Base-by-base conservation (phyloP, 2,797 vertebrate genomes). In the Tapirus indicus region DNA sequence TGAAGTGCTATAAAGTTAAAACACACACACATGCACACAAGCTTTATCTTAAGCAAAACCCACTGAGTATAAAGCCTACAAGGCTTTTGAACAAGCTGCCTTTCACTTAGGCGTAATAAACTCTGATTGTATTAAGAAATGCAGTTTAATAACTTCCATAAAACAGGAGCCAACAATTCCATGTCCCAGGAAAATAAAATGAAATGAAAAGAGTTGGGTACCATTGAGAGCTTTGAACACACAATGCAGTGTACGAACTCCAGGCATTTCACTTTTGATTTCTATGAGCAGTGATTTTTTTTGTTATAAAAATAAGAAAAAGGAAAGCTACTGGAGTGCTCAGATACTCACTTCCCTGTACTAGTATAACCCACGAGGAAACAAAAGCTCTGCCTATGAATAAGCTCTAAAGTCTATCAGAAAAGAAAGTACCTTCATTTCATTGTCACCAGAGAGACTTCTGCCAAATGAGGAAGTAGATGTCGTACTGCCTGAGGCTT, bases 61-160 rank as follows among this genome's bases (percentile, higher is more conserved):
- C 35, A 93, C 9, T 94, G 71, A 97, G 20, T 82, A 58, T 72
- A 62, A 92, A 91, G 29, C 49, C 38, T 74, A 62, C 38, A 71
- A 74, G 38, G 2, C 25, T 17, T 95, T 93, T 89, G 85, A 96
- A 93, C 5, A 35, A 93, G 20, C 17, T 94, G 41, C 47, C 60
- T 95, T 77, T 96, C 86, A 91, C 77, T 88, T 95, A 94, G n/a
- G 71, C 56, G 88, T 93, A 93, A 94, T 96, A 95, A 88, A 95
- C 71, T 80, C 75, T 85, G 52, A 88, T 89, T 95, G 35, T 95
- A 91, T 92, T 97, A 86, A 35, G 56, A 88, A 95, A 93, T 93
- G 6, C 56, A 86, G 38, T 94, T 97, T 94, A 74, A 93, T 95
- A 83, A 92, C 56, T 86, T 27, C 27, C 44, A 64, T 91, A 97